Conservation (phyloP, 2,113 vertebrate genomes). For the Melanerpes formicivorus region DNA sequence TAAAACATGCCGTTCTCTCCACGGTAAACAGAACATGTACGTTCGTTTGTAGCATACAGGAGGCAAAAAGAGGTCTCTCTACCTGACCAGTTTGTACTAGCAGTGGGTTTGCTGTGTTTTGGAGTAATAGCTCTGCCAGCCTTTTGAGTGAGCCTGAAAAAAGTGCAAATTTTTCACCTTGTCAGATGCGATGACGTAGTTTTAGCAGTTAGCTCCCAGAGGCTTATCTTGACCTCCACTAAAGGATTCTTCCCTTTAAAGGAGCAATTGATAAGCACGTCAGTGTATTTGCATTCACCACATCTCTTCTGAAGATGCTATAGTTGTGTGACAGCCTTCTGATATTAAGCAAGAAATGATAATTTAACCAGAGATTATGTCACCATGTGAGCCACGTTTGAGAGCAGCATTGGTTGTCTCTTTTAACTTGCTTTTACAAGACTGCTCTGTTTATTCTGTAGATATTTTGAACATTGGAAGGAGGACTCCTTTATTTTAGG, state of each 20-base stretch:
- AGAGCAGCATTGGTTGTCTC: not conserved
- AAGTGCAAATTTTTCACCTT: not conserved
- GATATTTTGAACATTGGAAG: not conserved
- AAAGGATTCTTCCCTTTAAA: not conserved
- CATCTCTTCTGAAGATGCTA: not conserved
- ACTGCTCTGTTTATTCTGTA: not conserved
- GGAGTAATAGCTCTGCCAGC: not conserved
- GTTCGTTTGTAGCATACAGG: fast-evolving
- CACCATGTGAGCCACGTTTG: not conserved
- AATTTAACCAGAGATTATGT: not conserved
- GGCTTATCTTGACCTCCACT: not conserved
- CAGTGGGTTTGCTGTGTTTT: not conserved
- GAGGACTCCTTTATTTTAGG: not conserved
- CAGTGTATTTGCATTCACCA: not conserved
- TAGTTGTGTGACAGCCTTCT: not conserved
- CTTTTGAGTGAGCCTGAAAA: not conserved
- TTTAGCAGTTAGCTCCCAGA: not conserved
- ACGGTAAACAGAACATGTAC: slow-evolving; percentile 47
- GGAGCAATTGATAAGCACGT: not conserved
- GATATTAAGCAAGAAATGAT: slow-evolving; percentile 17
- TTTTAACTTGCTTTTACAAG: not conserved
- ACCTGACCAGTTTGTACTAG: not conserved
- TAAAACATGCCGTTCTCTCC: slow-evolving; percentile 44
- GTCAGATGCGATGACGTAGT: not conserved
- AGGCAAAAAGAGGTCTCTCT: slow-evolving; percentile 10